Conservation (phyloP, 2,888 invertebrate genomes). For the Calephelis perditalis region DNA sequence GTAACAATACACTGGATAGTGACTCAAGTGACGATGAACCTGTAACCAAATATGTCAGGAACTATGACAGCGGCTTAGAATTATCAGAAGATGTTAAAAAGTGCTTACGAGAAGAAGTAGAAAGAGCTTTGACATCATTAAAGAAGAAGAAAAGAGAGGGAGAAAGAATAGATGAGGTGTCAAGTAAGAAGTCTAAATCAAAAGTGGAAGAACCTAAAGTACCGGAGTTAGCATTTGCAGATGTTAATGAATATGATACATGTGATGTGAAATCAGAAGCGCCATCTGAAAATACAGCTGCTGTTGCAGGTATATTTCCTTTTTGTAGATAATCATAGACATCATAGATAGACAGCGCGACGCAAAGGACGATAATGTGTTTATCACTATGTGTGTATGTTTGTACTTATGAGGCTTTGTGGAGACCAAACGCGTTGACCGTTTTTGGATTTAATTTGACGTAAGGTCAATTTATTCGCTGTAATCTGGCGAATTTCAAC, state of each 20-base stretch:
- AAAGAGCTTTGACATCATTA: constrained; percentile 37
- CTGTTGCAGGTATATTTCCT: constrained; percentile 17
- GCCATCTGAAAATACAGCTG: constrained; percentile 42
- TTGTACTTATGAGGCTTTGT: too few relatives aligned
- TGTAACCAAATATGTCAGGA: constrained; percentile 54
- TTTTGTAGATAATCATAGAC: too few relatives aligned
- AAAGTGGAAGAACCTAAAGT: constrained; percentile 12
- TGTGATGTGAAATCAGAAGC: constrained; percentile 34
- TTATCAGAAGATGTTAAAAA: constrained; percentile 51
- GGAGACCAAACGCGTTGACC: too few relatives aligned
- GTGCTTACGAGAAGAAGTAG: constrained; percentile 47
- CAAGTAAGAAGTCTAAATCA: constrained; percentile 25
- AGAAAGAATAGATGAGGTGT: constrained; percentile 9
- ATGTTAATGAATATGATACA: constrained; percentile 44
- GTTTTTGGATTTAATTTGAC: too few relatives aligned
- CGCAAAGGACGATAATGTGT: too few relatives aligned
- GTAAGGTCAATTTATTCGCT: too few relatives aligned
- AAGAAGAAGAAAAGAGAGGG: constrained; percentile 25
- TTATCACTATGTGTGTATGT: too few relatives aligned
- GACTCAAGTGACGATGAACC: constrained; percentile 59
- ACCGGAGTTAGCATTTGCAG: constrained; percentile 56
- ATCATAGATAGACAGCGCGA: too few relatives aligned
- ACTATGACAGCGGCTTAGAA: constrained; percentile 48
- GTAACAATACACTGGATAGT: constrained; percentile 29
- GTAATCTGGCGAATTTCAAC: too few relatives aligned